Conservation (phyloP, 35 echinoderm and acorn worm species). For the Stichopus chloronotus region DNA sequence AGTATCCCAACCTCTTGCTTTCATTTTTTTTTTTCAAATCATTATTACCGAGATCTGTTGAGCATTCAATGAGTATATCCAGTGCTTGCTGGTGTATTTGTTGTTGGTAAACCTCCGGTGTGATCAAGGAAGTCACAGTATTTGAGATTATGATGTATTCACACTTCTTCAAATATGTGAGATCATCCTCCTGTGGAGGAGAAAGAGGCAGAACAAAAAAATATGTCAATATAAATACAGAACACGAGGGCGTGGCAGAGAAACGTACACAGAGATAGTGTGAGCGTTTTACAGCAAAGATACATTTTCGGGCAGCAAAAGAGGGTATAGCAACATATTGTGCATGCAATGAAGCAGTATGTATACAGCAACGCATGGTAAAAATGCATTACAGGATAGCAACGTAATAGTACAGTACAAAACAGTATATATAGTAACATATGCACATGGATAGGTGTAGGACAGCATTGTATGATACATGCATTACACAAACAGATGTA, state of each 20-base stretch:
- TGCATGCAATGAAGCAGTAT: too few relatives aligned
- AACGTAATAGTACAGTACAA: too few relatives aligned
- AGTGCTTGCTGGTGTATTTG: constrained; percentile 76
- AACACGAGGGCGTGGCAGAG: not conserved
- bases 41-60: constrained; percentile 48
- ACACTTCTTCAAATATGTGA: constrained; percentile 64
- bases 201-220: not conserved
- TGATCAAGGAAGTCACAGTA: constrained; percentile 74
- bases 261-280: not conserved
- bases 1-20: too few relatives aligned
- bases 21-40: not conserved
- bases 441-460: too few relatives aligned
- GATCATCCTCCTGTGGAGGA: constrained; percentile 34
- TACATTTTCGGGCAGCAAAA: too few relatives aligned
- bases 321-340: too few relatives aligned
- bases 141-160: constrained; percentile 64
- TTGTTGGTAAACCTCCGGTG: constrained; percentile 75
- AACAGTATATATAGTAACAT: too few relatives aligned
- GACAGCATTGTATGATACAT: too few relatives aligned
- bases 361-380: too few relatives aligned
- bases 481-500: too few relatives aligned
- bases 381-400: too few relatives aligned
- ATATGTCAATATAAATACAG: not conserved
- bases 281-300: too few relatives aligned
- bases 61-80: constrained; percentile 61